Evolutionary conservation across 2,888 invertebrate species (phyloP).

Genomic region (Chloroclysta siterata): DNA sequence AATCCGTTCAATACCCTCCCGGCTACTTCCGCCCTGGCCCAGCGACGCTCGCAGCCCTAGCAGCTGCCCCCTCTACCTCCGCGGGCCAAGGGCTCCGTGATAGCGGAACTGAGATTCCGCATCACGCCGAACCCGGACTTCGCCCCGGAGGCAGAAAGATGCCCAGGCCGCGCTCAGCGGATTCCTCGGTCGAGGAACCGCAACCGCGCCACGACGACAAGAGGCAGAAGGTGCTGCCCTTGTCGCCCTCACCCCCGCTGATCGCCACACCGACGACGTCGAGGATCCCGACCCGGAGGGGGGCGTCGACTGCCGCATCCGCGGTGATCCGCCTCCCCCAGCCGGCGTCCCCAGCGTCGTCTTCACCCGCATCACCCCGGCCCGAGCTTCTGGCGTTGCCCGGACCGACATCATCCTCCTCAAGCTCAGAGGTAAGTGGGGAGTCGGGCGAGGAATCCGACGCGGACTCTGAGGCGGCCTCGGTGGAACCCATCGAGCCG

Average conservation of each 20-base stretch:
- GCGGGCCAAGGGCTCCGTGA: background rate
- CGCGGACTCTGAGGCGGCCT: background rate
- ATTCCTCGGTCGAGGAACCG: background rate
- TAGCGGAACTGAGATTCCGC: slow-evolving; percentile 3
- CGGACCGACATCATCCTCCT: background rate
- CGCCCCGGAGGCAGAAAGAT: background rate
- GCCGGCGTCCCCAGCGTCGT: background rate
- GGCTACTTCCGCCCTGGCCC: no score
- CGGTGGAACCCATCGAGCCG: background rate
- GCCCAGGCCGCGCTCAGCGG: background rate
- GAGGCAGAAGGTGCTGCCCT: background rate
- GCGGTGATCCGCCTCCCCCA: background rate
- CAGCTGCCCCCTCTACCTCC: background rate
- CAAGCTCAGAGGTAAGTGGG: background rate
- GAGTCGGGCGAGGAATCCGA: background rate
- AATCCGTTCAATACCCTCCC: background rate
- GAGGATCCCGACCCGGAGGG: background rate
- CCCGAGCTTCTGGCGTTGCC: background rate
- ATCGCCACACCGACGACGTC: background rate
- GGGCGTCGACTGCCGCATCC: background rate
- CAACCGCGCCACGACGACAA: background rate
- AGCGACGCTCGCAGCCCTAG: background rate
- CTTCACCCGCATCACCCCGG: background rate
- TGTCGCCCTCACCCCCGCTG: background rate
- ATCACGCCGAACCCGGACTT: background rate